Evolutionary conservation across 2,797 vertebrate genomes (phyloP).

Genomic region (Taeniopygia guttata): DNA sequence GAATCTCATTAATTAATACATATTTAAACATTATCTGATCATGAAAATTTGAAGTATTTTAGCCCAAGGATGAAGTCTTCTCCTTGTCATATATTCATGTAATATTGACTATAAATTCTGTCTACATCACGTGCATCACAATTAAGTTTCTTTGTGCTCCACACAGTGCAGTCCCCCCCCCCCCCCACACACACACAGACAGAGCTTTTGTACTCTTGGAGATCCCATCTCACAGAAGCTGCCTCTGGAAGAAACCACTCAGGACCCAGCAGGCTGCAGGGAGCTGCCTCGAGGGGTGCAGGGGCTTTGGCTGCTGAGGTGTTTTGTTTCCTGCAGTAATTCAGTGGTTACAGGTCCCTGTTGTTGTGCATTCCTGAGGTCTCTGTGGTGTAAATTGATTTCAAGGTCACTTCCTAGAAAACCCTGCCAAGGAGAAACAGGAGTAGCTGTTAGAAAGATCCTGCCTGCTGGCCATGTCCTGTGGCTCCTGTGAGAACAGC

Average conservation of each 20-base stretch:
- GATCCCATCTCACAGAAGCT: not conserved
- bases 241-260: not conserved
- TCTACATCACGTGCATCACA: not conserved
- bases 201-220: not conserved
- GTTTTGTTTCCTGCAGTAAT: not conserved
- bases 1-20: not conserved
- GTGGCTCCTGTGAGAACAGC: not conserved
- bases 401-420: conserved; percentile 8
- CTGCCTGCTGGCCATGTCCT: not conserved
- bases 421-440: not conserved
- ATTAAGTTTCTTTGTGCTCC: not conserved
- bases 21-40: not conserved
- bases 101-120: not conserved
- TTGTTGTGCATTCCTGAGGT: not conserved
- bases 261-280: not conserved
- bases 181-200: not conserved
- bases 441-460: not conserved
- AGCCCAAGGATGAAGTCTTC: not conserved
- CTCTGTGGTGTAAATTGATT: not conserved
- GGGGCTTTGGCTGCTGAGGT: not conserved
- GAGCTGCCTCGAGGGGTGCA: not conserved
- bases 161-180: too few relatives aligned
- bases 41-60: not conserved
- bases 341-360: not conserved
- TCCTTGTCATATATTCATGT: not conserved